Evolutionary conservation across 2,113 vertebrate species (phyloP), one percentile per base, ranked within the genome.

Genomic region (Ardeotis arabs): DNA sequence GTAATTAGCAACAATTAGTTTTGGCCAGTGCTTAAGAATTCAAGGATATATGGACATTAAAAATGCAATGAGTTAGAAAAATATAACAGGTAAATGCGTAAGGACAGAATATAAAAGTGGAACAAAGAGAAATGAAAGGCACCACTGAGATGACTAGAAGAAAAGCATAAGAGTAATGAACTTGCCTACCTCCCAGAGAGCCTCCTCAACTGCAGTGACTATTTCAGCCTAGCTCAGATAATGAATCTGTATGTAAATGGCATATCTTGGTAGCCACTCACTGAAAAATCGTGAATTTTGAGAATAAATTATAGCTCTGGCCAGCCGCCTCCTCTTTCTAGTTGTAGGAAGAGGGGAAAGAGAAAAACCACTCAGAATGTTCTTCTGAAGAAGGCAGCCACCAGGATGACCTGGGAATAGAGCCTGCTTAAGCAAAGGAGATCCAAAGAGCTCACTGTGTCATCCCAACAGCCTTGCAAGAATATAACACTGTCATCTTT

Each of bases 241-340:
- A 90, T 47, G 37, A 93, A 62, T 55, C 55, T 82, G 35, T 49
- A 84, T 84, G 22, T 53, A 91, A 82, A 2, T 9, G 77, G 44
- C 1, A 0, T 19, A 70, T 95, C 64, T 81, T 72, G 59, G 86
- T 89, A 95, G 86, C 89, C 80, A 33, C 89, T 69, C 73, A 93
- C 94, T 76, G 58, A 83, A 73, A 94, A 62, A 64, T 90, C 67
- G 52, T 79, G 53, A 70, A 49, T 94, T 78, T 91, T 84, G 87
- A 82, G 68, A 93, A 53, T 53, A 84, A 89, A 92, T 84, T 60
- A 88, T 39, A 68, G 23, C 76, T 93, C 18, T 78, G 31, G 63
- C 37, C 52, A 82, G 53, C 44, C 52, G 78, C 59, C 25, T 58
- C 58, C 68, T 69, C 37, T 27, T 31, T 87, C 11, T 68, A 24